These are phyloP conservation scores for Formica selysi DNA, from an alignment of 1,140 invertebrate genomes.

Conservation along the genomic window DNA sequence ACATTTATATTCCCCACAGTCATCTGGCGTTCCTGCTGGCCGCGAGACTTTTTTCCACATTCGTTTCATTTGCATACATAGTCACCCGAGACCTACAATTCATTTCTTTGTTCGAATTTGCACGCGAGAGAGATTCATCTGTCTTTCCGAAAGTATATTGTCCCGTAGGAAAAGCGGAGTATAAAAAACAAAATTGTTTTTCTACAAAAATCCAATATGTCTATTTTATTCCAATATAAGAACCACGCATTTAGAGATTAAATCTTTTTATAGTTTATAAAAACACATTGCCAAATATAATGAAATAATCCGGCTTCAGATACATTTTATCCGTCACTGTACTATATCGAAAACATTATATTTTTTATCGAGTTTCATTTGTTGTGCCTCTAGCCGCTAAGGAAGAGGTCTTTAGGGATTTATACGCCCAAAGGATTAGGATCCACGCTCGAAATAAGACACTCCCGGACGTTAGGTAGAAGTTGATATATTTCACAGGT, in stretches of 20 bases:
- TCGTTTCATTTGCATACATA: constrained; percentile 23
- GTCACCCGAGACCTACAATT: constrained; percentile 30
- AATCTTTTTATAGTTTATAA: constrained; percentile 5
- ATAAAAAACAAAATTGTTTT: constrained; percentile 18
- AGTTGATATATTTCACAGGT: no score
- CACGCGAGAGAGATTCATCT: background rate
- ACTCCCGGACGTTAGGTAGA: no score
- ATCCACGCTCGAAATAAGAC: no score
- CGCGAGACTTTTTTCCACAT: background rate
- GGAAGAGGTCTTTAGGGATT: no score
- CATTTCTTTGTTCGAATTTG: constrained; percentile 51
- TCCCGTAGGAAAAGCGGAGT: background rate
- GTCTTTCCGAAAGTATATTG: constrained; percentile 32
- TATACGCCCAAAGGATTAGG: no score
- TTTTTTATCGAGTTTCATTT: background rate
- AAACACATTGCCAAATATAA: background rate
- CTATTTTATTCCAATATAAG: constrained; percentile 9
- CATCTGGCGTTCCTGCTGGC: constrained; percentile 18
- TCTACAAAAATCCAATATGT: background rate
- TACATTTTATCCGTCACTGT: background rate
- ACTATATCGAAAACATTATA: background rate
- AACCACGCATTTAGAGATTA: constrained; percentile 32
- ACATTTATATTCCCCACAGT: background rate
- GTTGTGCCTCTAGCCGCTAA: no score
- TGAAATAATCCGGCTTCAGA: background rate